A percentile compares a stretch with the other conserved stretches of the same genome.
phyloP scores from a whole-genome alignment of 2,797 vertebrate species.

The Gephyroberyx darwinii region DNA sequence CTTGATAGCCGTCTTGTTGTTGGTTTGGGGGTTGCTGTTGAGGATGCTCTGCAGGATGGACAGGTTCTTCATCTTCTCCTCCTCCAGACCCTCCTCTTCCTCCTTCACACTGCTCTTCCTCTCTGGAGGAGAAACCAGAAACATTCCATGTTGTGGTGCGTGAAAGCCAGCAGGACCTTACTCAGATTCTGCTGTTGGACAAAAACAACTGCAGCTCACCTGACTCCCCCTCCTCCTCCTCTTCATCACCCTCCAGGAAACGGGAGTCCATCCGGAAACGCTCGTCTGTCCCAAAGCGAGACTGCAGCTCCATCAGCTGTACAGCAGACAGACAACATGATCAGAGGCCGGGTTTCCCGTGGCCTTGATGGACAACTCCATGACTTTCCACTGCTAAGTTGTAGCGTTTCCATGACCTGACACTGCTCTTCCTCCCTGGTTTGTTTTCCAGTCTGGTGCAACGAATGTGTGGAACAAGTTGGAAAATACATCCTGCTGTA shows the following conservation, averaged over 20 bases:
- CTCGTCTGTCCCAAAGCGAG: slow-evolving; percentile 89
- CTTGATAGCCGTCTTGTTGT: slow-evolving; percentile 72
- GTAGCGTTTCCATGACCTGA: too few relatives aligned
- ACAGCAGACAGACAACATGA: slow-evolving; percentile 15
- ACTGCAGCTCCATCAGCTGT: slow-evolving; percentile 91
- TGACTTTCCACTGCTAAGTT: too few relatives aligned
- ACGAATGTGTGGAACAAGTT: too few relatives aligned
- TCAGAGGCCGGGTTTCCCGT: too few relatives aligned
- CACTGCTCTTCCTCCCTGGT: too few relatives aligned
- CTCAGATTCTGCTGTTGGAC: too few relatives aligned
- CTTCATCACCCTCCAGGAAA: slow-evolving; percentile 88
- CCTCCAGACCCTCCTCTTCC: slow-evolving; percentile 82
- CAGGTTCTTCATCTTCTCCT: slow-evolving; percentile 90
- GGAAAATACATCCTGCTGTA: too few relatives aligned
- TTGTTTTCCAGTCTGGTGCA: too few relatives aligned
- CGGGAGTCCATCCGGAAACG: slow-evolving; percentile 92
- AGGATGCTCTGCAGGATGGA: slow-evolving; percentile 87
- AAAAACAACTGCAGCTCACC: slow-evolving; percentile 39
- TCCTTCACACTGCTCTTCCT: slow-evolving; percentile 48
- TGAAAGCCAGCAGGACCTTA: too few relatives aligned
- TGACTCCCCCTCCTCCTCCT: slow-evolving; percentile 65
- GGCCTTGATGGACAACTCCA: too few relatives aligned
- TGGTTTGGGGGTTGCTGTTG: slow-evolving; percentile 69
- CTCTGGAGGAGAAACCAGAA: slow-evolving; percentile 44
- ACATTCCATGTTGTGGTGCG: too few relatives aligned